A percentile compares a stretch with the other conserved stretches of the same genome.
Conservation (phyloP, 2,797 vertebrate species). For the Antennarius maculatus region DNA sequence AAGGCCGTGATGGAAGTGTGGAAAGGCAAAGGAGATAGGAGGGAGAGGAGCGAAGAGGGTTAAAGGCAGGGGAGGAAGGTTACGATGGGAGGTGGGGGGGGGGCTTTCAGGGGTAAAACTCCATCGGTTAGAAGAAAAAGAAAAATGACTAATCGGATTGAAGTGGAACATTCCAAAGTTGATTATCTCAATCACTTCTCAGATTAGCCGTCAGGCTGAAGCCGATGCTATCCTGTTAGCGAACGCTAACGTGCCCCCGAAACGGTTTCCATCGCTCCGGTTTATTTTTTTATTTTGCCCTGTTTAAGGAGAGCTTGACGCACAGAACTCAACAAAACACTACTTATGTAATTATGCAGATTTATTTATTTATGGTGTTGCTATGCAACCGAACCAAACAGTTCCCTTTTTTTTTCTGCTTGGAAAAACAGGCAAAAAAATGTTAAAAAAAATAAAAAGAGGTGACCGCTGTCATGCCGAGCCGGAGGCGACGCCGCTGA, state of each 20-base stretch:
- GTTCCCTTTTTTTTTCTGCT: background rate
- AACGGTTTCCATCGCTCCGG: constrained; percentile 33
- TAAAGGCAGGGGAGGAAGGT: constrained; percentile 48
- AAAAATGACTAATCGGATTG: constrained; percentile 40
- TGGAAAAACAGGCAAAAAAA: constrained; percentile 26
- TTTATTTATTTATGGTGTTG: constrained; percentile 78
- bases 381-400: constrained; percentile 74
- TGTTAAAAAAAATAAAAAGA: constrained; percentile 23
- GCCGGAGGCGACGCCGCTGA: constrained; percentile 60
- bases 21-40: constrained; percentile 69
- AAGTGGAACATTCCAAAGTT: constrained; percentile 32
- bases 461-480: constrained; percentile 47
- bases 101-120: constrained; percentile 31
- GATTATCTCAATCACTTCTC: constrained; percentile 11
- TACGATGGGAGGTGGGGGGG: constrained; percentile 25
- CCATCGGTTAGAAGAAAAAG: constrained; percentile 7
- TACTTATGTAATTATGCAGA: constrained; percentile 71
- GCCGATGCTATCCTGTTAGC: constrained; percentile 25
- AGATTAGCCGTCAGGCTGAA: constrained; percentile 47
- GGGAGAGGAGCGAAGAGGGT: constrained; percentile 46
- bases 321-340: constrained; percentile 47
- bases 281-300: constrained; percentile 10
- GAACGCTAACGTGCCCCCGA: constrained; percentile 14
- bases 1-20: constrained; percentile 69
- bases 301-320: constrained; percentile 47